phyloP scores from a whole-genome alignment of 2,797 vertebrate species.

The Cetoscarus ocellatus region DNA sequence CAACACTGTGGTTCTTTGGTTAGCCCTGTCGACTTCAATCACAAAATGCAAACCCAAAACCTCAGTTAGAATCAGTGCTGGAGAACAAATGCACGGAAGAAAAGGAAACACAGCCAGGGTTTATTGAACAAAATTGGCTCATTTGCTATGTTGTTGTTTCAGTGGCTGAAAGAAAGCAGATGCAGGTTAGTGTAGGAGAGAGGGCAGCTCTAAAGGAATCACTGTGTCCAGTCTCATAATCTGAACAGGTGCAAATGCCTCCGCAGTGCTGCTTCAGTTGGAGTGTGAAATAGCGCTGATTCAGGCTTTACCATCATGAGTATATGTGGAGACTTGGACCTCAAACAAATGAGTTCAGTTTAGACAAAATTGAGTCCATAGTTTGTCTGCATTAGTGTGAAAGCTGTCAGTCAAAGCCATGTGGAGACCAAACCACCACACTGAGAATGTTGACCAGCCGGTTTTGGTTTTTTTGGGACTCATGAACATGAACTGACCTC shows the following conservation, averaged over 20 bases:
- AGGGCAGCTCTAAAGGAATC: background rate
- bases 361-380: too few relatives aligned
- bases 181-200: background rate
- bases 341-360: too few relatives aligned
- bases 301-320: background rate
- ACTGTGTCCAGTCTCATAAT: background rate
- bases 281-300: constrained; percentile 3
- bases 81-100: background rate
- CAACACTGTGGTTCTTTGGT: constrained; percentile 12
- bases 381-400: too few relatives aligned
- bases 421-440: too few relatives aligned
- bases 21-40: constrained; percentile 16
- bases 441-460: too few relatives aligned
- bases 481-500: too few relatives aligned
- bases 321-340: background rate
- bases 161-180: background rate
- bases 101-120: background rate
- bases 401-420: too few relatives aligned
- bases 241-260: background rate
- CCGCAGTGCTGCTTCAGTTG: background rate
- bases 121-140: constrained; percentile 8
- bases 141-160: constrained; percentile 10
- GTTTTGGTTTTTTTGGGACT: too few relatives aligned
- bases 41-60: constrained; percentile 1
- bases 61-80: background rate